Evolutionary conservation across 2,888 invertebrate species (phyloP).

Genomic region (Chrysolina haemoptera): DNA sequence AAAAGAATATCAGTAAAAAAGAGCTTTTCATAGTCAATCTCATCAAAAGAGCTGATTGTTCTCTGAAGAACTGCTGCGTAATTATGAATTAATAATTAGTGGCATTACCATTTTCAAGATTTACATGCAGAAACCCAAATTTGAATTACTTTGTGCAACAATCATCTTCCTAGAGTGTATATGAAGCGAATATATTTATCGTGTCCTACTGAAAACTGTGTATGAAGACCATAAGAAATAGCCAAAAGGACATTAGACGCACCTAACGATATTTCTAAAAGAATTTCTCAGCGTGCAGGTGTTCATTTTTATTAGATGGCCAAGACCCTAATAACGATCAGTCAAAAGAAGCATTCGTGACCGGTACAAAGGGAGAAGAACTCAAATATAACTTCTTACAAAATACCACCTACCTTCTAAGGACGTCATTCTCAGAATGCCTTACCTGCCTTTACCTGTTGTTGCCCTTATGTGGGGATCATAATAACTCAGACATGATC

Average conservation of each 20-base stretch:
- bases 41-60: too few species aligned
- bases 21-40: too few species aligned
- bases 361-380: conserved; percentile 26
- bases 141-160: too few species aligned
- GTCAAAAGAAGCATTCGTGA: conserved; percentile 26
- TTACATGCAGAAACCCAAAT: too few species aligned
- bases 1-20: too few species aligned
- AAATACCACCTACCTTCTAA: conserved; percentile 29
- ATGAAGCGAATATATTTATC: background rate
- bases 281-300: conserved; percentile 18
- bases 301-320: conserved; percentile 25
- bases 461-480: conserved; percentile 14
- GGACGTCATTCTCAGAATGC: conserved; percentile 19
- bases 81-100: too few species aligned
- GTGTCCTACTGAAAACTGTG: background rate
- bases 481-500: conserved; percentile 15
- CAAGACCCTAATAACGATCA: conserved; percentile 18
- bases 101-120: too few species aligned
- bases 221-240: background rate
- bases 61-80: too few species aligned
- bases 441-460: conserved; percentile 24
- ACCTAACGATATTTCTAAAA: background rate
- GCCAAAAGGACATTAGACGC: background rate
- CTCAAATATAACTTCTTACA: conserved; percentile 19
- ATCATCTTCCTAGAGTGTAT: too few species aligned